Percentiles rank a stretch among this genome's conserved stretches.
These are phyloP conservation scores for Agrochola lychnidis DNA, from an alignment of 2,888 invertebrate species.

Conservation along the genomic window DNA sequence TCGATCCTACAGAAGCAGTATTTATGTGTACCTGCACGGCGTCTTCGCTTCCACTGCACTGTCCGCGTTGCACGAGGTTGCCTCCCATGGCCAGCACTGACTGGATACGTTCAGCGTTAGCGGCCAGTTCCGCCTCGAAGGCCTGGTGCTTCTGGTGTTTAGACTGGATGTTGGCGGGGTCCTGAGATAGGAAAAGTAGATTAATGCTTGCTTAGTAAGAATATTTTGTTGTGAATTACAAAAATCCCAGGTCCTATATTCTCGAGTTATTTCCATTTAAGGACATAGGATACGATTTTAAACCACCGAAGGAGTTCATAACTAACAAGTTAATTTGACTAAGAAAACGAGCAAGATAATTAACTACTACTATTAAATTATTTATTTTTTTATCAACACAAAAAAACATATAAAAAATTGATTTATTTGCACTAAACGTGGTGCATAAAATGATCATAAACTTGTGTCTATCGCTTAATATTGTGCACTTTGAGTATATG, in stretches of 20 bases:
- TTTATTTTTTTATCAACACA: too few species aligned
- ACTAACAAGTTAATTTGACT: too few species aligned
- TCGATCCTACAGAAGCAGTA: too few species aligned
- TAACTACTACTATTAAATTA: too few species aligned
- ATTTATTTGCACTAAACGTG: too few species aligned
- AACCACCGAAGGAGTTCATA: too few species aligned
- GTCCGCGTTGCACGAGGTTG: conserved; percentile 97
- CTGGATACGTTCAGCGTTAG: conserved; percentile 99
- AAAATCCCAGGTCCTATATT: too few species aligned
- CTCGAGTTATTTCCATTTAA: too few species aligned
- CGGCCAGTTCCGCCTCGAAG: conserved; percentile 99
- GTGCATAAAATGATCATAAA: too few species aligned
- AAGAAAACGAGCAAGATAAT: too few species aligned
- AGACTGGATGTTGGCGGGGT: conserved; percentile 98
- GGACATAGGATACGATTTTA: too few species aligned
- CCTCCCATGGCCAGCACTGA: conserved; percentile 98
- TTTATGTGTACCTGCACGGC: conserved; percentile 94
- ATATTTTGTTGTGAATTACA: neutral
- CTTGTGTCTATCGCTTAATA: neutral
- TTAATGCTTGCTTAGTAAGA: neutral
- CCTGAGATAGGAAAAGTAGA: conserved; percentile 78
- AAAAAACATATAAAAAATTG: too few species aligned
- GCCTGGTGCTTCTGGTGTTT: conserved; percentile 99
- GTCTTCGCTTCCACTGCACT: conserved; percentile 99
- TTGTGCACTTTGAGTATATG: neutral